Base-by-base conservation (phyloP, 2,113 vertebrate species). In the Tricholaema leucomelas region DNA sequence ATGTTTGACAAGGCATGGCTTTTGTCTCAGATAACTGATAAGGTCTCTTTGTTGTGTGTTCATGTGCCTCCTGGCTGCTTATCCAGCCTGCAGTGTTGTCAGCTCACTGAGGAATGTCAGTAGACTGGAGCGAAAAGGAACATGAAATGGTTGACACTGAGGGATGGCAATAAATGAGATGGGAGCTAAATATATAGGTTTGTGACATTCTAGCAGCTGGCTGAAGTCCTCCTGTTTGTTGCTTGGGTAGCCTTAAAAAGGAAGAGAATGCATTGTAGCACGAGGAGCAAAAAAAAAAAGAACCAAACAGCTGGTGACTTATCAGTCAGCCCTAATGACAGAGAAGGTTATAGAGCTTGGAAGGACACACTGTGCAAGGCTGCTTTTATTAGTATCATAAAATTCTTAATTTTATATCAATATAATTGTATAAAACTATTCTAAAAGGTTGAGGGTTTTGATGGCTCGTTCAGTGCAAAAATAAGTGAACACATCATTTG, bases 261-360 rank as follows among this genome's bases (percentile, higher is more conserved):
- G 97, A 98, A 98, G 96, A 97, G 96, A 98, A 98, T 98, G 97
- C 91, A 98, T 98, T 97, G 97, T 98, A 97, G 96, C 96, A 40
- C 5, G 13, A 52, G 87, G 93, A 95, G 92, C 93, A 86, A 93
- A 92, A 95, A 96, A 93, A 95, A 96, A 50, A 50, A 48, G 16
- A 50, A 24, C 12, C 11, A 50, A 95, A 88, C 97, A 98, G 97
- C 97, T 98, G 97, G 94, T 97, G 87, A 84, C 97, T 98, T 98
- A 98, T 99, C 98, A 98, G 92, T 98, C 96, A 95, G 87, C 76
- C 63, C 85, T 89, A 89, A 72, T 98, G 98, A 98, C 98, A 99
- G 98, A 95, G 97, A 98, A 98, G 98, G 98, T 98, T 98, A 98
- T 96, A 96, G 71, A 74, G 85, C 91, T 92, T 94, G 91, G 97